phyloP scores from a whole-genome alignment of 2,888 invertebrate genomes.

The Caenorhabditis imperialis region DNA sequence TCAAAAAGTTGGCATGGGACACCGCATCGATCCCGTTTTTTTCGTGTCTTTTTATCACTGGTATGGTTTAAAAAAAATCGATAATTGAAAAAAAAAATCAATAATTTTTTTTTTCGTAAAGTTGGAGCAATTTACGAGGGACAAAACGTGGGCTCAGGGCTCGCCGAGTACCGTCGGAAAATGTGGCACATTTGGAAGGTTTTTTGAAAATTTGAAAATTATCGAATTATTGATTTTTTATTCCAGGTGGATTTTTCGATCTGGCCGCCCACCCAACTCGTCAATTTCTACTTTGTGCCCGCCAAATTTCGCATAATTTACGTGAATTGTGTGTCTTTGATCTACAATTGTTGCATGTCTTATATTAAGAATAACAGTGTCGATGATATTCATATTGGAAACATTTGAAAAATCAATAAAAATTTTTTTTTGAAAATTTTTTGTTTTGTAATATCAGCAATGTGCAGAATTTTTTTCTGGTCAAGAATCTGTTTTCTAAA shows the following conservation, averaged over 20 bases:
- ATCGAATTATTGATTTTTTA: too few relatives aligned
- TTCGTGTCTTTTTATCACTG: conserved; percentile 42
- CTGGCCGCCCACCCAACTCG: conserved; percentile 92
- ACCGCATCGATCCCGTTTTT: conserved; percentile 41
- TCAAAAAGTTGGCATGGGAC: conserved; percentile 48
- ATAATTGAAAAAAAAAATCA: too few relatives aligned
- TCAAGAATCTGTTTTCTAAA: too few relatives aligned
- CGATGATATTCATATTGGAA: conserved; percentile 3
- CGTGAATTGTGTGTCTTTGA: conserved; percentile 88
- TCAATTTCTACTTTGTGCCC: conserved; percentile 91
- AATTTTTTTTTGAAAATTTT: too few relatives aligned
- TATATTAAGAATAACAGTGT: conserved; percentile 82
- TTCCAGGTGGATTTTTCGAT: conserved; percentile 85
- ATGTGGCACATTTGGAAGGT: conserved; percentile 52
- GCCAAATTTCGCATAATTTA: conserved; percentile 88
- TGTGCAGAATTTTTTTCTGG: too few relatives aligned
- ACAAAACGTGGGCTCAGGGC: conserved; percentile 2
- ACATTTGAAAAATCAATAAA: too few relatives aligned
- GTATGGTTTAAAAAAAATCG: conserved; percentile 1
- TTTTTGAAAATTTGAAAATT: too few relatives aligned
- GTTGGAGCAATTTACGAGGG: conserved; percentile 32
- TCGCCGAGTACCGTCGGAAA: conserved; percentile 25
- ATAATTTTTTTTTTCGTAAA: background rate
- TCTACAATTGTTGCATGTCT: conserved; percentile 89
- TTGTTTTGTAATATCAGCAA: too few relatives aligned